Conservation (phyloP, 2,113 vertebrate genomes). For the Ctenodactylus gundi region DNA sequence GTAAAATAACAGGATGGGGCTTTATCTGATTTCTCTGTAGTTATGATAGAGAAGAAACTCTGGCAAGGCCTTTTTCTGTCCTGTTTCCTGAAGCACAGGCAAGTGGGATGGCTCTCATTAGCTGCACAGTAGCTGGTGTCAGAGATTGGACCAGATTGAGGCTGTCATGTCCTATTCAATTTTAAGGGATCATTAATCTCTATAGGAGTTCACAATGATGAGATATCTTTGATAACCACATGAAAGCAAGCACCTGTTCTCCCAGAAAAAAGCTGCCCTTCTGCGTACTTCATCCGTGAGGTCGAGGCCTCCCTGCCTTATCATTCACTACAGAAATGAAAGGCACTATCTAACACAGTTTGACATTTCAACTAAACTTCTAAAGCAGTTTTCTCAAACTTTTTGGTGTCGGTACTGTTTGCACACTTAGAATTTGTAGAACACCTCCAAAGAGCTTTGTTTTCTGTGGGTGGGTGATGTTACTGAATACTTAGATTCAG, state of each 20-base stretch:
- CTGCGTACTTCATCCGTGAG: neutral
- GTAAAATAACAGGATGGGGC: neutral
- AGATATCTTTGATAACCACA: neutral
- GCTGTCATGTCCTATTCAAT: neutral
- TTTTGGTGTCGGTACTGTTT: neutral
- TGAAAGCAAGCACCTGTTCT: neutral
- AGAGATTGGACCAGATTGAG: neutral
- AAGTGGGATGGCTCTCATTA: too few relatives aligned
- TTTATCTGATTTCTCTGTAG: neutral
- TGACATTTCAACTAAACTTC: neutral
- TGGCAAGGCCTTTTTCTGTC: neutral
- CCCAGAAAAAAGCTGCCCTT: too few relatives aligned
- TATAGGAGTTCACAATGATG: too few relatives aligned
- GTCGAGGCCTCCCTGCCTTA: fast-evolving
- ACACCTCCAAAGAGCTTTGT: neutral
- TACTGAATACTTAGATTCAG: neutral
- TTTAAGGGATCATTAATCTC: neutral
- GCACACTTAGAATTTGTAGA: neutral
- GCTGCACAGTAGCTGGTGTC: neutral
- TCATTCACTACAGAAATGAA: neutral
- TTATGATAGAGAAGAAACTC: neutral
- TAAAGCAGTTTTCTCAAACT: neutral
- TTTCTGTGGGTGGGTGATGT: neutral
- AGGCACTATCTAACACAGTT: neutral
- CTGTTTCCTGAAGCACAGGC: neutral